Evolutionary conservation across 2,888 invertebrate genomes (phyloP), one percentile per base, ranked within the genome.

Genomic region (Ochropleura plecta): DNA sequence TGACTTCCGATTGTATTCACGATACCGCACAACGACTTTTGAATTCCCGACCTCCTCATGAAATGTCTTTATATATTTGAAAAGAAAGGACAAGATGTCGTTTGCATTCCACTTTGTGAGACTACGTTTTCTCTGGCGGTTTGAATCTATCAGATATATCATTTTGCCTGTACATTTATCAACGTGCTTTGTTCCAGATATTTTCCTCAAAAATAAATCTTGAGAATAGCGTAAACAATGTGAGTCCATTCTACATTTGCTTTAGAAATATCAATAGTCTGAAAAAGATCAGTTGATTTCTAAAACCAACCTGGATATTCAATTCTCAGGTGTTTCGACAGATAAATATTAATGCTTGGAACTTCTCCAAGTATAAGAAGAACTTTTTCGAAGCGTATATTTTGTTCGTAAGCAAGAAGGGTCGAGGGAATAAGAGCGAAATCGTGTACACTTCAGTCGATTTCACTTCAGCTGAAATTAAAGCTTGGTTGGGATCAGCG

Each of bases 371-470:
- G 86, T 86, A 78, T 68, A 82, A 88, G 85, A 87, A 82, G 82
- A 87, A 90, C 88, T 90, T 91, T 86, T 90, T 88, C 86, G 86
- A 85, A 83, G 82, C 86, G 84, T 87, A 89, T 85, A 84, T 90
- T 91, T 91, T 90, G 88, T 89, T 88, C 88, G 81, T 86, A 79
- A 89, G 84, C 85, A 88, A 87, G 90, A 91, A 93, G 90, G 92
- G 92, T 91, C 92, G 92, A 88, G 88, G 87, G 91, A 90, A 91
- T 94, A 94, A 95, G 90, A 95, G 95, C 93, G 91, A 95, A 95
- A 94, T 83, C 95, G 91, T 95, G 95, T 95, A 94, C 92, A 93
- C 94, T 94, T 91, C 93, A 94, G 92, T 91, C 92, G 92, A 92
- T 93, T 93, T 94, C 93, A 92, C 93, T 95, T 92, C 88, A 91